A percentile compares a stretch with the other conserved stretches of the same genome.
Evolutionary conservation across 2,113 vertebrate genomes (phyloP).

Genomic region (Arothron firmamentum): DNA sequence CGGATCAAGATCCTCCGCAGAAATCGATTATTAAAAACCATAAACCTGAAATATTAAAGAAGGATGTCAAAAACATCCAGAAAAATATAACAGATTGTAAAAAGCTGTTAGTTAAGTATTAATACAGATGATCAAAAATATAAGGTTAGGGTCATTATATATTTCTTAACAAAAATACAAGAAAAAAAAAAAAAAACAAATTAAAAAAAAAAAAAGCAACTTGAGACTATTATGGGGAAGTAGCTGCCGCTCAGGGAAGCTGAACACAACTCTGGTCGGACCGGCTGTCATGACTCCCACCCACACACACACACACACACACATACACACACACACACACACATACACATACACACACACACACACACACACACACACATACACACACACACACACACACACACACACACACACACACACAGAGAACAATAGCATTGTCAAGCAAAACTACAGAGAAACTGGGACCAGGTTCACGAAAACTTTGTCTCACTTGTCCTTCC

Average conservation of each 20-base stretch:
- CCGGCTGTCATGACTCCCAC: constrained; percentile 11
- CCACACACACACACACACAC: constrained; percentile 13
- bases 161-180: too few species aligned
- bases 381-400: constrained; percentile 10
- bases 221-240: background rate
- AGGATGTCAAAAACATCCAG: background rate
- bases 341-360: constrained; percentile 16
- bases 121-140: background rate
- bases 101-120: too few species aligned
- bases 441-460: constrained; percentile 29
- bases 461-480: constrained; percentile 10
- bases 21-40: constrained; percentile 89
- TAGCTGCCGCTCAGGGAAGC: constrained; percentile 4
- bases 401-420: constrained; percentile 10
- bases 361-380: constrained; percentile 8
- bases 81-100: too few species aligned
- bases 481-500: constrained; percentile 92
- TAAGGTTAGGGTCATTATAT: background rate
- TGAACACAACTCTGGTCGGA: constrained; percentile 42
- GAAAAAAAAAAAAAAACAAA: background rate
- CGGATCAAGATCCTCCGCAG: constrained; percentile 86
- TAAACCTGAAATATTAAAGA: constrained; percentile 77
- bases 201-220: background rate
- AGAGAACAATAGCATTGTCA: constrained; percentile 23
- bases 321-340: constrained; percentile 3